Percentiles rank a stretch among this genome's conserved stretches.
phyloP scores from a whole-genome alignment of 2,113 vertebrate species.

The Thymallus thymallus region DNA sequence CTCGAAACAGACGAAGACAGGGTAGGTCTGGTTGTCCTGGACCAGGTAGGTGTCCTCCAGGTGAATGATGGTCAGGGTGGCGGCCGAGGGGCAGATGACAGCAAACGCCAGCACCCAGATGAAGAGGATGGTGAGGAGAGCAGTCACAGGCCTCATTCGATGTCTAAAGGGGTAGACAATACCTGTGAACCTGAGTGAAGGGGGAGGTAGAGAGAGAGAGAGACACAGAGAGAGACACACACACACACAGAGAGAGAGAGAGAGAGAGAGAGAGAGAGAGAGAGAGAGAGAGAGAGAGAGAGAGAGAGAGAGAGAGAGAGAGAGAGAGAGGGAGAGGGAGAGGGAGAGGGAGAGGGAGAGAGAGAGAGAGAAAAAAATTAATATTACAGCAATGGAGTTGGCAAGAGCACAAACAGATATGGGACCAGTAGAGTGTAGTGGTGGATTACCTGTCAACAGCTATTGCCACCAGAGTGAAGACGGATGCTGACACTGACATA shows the following conservation, averaged over 20 bases:
- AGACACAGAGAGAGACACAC: too few species aligned
- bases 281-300: too few species aligned
- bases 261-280: neutral
- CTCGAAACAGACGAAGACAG: conserved; percentile 49
- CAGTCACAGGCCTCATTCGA: conserved; percentile 39
- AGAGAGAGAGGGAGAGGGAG: too few species aligned
- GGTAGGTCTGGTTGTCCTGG: conserved; percentile 46
- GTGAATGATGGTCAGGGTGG: conserved; percentile 45
- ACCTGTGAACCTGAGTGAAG: conserved; percentile 39
- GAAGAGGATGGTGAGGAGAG: conserved; percentile 45
- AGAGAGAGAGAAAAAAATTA: too few species aligned
- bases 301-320: too few species aligned
- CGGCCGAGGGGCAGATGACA: conserved; percentile 50
- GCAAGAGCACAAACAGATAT: too few species aligned
- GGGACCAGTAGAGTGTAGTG: too few species aligned
- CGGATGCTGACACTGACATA: conserved; percentile 80
- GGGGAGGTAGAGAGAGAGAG: neutral
- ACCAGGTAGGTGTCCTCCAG: conserved; percentile 42
- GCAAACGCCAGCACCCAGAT: conserved; percentile 58
- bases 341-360: too few species aligned
- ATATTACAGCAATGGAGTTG: too few species aligned
- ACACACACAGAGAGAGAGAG: neutral
- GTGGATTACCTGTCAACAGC: conserved; percentile 77
- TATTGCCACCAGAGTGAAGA: conserved; percentile 63
- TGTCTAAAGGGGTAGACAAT: conserved; percentile 56